Evolutionary conservation across 2,113 vertebrate genomes (phyloP), one percentile per base, ranked within the genome.

Genomic region (Cyprinodon variegatus): DNA sequence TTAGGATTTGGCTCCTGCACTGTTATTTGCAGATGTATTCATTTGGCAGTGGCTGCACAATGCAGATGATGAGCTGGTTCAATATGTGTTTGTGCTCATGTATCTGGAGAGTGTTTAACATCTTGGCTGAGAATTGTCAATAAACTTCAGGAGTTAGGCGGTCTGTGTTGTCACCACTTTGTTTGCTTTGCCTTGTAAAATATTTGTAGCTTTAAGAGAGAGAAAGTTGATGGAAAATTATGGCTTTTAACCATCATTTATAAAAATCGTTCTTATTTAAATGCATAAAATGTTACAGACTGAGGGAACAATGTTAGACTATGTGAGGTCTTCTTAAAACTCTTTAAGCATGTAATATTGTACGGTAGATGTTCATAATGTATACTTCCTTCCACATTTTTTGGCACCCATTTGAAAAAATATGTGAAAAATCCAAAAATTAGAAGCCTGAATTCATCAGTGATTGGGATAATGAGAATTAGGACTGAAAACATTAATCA

Each of bases 1-100:
- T 91, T 86, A 68, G 77, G 85, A 70, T 78, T 85, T 89, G 89
- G 89, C 87, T 76, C 53, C 70, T 12, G 3, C 57, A 69, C 77
- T 59, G 82, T 70, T 70, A 82, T 90, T 86, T 82, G 72, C 78
- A 81, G 70, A 81, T 70, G 83, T 68, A 69, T 86, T 83, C 65
- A 65, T 72, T 87, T 89, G 88, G 88, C 82, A 78, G 74, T 59
- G 20, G 76, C 20, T 4, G 1, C 53, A 39, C 62, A 22, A 66
- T 85, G 74, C 78, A 81, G 75, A 77, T 81, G 68, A 88, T 83
- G 83, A 78, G 66, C 68, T 72, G 37, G 83, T 66, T 80, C 79
- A 87, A 79, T 86, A 68, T 77, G 85, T 50, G 73, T 69, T 46
- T 61, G 61, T 62, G 59, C 36, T 73, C 14, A 17, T 61, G 43